These are phyloP conservation scores for Lepidocyrtinus sp. DNA, from an alignment of 2,888 invertebrate genomes.

Conservation along the genomic window DNA sequence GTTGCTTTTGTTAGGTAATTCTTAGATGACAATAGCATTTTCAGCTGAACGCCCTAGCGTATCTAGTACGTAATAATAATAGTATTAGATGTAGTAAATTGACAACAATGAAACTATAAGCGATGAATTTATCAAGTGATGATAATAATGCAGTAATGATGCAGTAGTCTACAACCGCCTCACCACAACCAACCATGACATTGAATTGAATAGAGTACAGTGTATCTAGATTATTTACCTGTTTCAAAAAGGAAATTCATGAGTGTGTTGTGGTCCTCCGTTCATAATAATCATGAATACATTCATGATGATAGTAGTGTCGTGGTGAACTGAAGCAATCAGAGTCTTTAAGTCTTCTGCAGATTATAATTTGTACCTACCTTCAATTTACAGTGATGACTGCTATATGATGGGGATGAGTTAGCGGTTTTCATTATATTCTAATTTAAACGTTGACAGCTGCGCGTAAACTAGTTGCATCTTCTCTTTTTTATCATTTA, in stretches of 20 bases:
- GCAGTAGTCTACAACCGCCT: neutral
- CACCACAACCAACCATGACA: slow-evolving; percentile 33
- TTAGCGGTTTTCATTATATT: slow-evolving; percentile 46
- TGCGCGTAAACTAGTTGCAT: neutral
- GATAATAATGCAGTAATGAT: neutral
- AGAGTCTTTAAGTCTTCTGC: slow-evolving; percentile 6
- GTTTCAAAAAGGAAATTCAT: slow-evolving; percentile 13
- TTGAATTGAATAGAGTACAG: slow-evolving; percentile 19
- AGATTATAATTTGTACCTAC: neutral
- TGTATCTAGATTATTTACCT: slow-evolving; percentile 4
- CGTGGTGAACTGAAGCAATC: slow-evolving; percentile 33
- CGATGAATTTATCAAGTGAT: slow-evolving; percentile 15
- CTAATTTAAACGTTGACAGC: slow-evolving; percentile 45
- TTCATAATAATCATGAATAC: neutral
- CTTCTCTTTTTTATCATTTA: neutral
- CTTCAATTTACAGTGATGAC: slow-evolving; percentile 31
- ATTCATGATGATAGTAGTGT: too few relatives aligned
- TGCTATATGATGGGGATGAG: slow-evolving; percentile 23
- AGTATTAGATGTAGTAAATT: neutral
- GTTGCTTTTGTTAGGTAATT: slow-evolving; percentile 30
- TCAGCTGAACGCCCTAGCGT: slow-evolving; percentile 3
- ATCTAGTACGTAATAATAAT: neutral
- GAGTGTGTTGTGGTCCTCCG: slow-evolving; percentile 12
- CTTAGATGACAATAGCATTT: slow-evolving; percentile 44
- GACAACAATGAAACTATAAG: slow-evolving; percentile 12